Evolutionary conservation across 2,888 invertebrate species (phyloP).

Genomic region (Halictus quadricinctus): DNA sequence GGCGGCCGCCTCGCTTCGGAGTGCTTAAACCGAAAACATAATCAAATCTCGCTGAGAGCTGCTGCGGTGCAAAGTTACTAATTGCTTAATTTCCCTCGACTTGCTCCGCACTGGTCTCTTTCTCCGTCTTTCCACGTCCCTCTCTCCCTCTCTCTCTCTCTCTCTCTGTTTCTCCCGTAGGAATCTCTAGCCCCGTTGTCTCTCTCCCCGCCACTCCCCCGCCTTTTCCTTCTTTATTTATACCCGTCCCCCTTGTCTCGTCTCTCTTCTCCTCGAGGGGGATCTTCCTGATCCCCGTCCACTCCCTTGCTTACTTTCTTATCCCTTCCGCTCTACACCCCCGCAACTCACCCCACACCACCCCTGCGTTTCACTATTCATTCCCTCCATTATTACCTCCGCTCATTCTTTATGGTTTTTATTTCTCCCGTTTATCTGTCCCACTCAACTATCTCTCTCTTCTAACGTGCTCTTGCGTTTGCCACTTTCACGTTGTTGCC

Average conservation of each 20-base stretch:
- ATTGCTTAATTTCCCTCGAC: conserved; percentile 82
- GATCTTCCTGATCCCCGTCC: not conserved
- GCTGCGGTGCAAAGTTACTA: conserved; percentile 81
- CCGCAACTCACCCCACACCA: not conserved
- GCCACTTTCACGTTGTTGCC: not conserved
- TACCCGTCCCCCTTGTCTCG: conserved; percentile 5
- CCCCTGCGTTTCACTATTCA: conserved; percentile 19
- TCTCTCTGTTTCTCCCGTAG: not conserved
- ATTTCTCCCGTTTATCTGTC: conserved; percentile 3
- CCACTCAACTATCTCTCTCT: not conserved
- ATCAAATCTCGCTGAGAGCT: conserved; percentile 81
- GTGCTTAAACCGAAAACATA: conserved; percentile 81
- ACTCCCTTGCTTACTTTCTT: not conserved
- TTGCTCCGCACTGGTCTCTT: conserved; percentile 54
- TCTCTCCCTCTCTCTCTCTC: not conserved
- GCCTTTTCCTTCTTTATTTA: conserved; percentile 38
- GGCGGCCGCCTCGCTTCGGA: conserved; percentile 57
- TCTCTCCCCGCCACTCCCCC: not conserved
- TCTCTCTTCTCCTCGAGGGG: not conserved
- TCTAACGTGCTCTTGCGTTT: not conserved
- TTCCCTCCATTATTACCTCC: conserved; percentile 20
- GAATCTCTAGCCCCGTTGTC: not conserved
- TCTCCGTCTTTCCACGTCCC: conserved; percentile 24
- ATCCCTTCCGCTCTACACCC: not conserved
- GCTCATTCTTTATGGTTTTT: conserved; percentile 15